Percentiles rank a stretch among this genome's conserved stretches.
phyloP scores from a whole-genome alignment of 37 sponge, comb jelly and placozoan species.

The Corticium candelabrum region DNA sequence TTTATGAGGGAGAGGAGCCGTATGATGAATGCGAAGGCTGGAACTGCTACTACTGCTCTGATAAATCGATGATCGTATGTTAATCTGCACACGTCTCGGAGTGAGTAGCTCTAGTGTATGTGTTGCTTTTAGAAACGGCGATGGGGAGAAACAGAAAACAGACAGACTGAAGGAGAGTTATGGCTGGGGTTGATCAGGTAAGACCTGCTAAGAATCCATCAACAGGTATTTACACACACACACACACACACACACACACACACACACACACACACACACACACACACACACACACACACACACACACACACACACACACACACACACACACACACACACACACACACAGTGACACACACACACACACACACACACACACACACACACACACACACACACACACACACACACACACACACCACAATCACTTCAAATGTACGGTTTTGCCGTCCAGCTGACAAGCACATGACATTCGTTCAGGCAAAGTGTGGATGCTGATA shows the following conservation, averaged over 20 bases:
- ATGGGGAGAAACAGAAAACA: not conserved
- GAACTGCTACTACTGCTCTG: not conserved
- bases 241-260: not conserved
- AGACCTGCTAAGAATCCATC: slow-evolving; percentile 16
- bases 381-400: too few relatives aligned
- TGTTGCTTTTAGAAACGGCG: not conserved
- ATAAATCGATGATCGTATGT: not conserved
- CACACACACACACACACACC: too few relatives aligned
- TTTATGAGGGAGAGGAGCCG: not conserved
- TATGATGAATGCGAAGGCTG: not conserved
- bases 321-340: too few relatives aligned
- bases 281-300: slow-evolving; percentile 30
- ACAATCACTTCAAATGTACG: too few relatives aligned
- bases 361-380: too few relatives aligned
- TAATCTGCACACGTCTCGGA: not conserved
- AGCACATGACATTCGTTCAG: too few relatives aligned
- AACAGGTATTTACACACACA: not conserved
- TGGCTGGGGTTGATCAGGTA: not conserved
- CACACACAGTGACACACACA: too few relatives aligned
- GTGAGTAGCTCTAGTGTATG: not conserved
- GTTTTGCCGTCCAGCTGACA: too few relatives aligned
- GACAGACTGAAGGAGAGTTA: slow-evolving; percentile 22
- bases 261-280: slow-evolving; percentile 12
- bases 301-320: slow-evolving; percentile 5
- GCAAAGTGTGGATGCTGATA: too few relatives aligned